A percentile compares a stretch with the other conserved stretches of the same genome.
These are phyloP conservation scores for Xenops minutus DNA, from an alignment of 2,797 vertebrate species.

Conservation along the genomic window DNA sequence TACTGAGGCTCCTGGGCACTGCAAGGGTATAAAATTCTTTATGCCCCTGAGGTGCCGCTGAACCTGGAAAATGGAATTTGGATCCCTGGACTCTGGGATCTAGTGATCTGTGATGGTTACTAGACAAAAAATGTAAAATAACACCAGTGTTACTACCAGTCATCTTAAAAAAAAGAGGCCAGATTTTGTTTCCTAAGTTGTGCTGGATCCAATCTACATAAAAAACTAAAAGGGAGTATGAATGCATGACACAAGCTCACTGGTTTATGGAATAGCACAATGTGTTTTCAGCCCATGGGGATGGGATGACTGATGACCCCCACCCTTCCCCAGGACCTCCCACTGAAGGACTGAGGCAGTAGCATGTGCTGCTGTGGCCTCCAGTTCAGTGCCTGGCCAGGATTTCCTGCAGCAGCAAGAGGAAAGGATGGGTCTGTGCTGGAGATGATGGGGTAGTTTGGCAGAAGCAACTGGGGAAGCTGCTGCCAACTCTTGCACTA, in stretches of 20 bases:
- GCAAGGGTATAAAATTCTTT: not conserved
- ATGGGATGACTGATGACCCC: not conserved
- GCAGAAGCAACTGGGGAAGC: not conserved
- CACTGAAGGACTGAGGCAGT: not conserved
- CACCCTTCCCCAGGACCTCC: not conserved
- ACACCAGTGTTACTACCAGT: not conserved
- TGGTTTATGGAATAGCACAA: not conserved
- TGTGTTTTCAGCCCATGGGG: not conserved
- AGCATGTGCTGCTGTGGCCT: rapidly evolving
- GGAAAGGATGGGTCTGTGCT: not conserved
- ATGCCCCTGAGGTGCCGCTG: not conserved
- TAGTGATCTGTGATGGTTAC: not conserved
- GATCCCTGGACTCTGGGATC: not conserved
- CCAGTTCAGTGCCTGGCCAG: not conserved
- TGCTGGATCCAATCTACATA: not conserved
- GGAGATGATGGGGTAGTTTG: not conserved
- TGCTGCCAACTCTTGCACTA: not conserved
- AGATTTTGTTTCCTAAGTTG: not conserved
- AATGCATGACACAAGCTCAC: rapidly evolving
- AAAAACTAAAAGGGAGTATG: not conserved
- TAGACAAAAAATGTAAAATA: not conserved
- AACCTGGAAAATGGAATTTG: not conserved
- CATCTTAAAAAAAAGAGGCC: not conserved
- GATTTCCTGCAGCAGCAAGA: not conserved
- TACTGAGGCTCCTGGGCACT: not conserved